These are phyloP conservation scores for Cryptosula pallasiana DNA, from an alignment of 2,888 invertebrate species.

Conservation along the genomic window DNA sequence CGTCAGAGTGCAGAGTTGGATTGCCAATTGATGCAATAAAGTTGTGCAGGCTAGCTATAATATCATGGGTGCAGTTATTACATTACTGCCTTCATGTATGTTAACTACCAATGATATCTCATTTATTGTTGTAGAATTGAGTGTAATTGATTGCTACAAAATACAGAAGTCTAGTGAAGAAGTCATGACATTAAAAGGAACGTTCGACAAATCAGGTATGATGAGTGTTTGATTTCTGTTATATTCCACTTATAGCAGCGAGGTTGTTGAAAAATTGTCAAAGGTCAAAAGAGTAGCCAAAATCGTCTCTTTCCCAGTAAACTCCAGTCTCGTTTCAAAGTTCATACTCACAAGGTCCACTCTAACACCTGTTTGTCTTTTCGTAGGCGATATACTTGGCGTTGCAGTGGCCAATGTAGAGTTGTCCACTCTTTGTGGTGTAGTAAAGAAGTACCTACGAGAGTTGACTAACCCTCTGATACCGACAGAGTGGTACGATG, in stretches of 20 bases:
- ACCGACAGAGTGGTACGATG: conserved; percentile 68
- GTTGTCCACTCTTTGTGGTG: conserved; percentile 44
- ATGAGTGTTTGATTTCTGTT: too few relatives aligned
- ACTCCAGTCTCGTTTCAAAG: neutral
- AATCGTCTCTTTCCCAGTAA: neutral
- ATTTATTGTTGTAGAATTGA: neutral
- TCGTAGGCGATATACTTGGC: conserved; percentile 37
- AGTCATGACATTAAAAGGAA: conserved; percentile 59
- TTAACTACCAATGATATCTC: neutral
- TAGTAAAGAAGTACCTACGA: conserved; percentile 65
- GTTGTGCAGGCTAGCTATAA: too few relatives aligned
- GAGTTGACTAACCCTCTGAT: conserved; percentile 72
- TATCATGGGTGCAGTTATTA: too few relatives aligned
- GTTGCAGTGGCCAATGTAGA: conserved; percentile 39
- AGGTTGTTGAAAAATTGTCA: too few relatives aligned
- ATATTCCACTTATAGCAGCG: too few relatives aligned
- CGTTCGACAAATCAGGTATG: conserved; percentile 37
- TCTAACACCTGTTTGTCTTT: too few relatives aligned
- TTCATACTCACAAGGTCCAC: neutral
- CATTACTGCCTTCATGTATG: too few relatives aligned
- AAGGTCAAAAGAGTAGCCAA: neutral
- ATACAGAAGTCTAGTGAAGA: conserved; percentile 62
- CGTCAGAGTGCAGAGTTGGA: too few relatives aligned
- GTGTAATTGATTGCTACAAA: conserved; percentile 58
- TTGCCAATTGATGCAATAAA: too few relatives aligned